Evolutionary conservation across 2,888 invertebrate genomes (phyloP).

Genomic region (Clivina fossor): DNA sequence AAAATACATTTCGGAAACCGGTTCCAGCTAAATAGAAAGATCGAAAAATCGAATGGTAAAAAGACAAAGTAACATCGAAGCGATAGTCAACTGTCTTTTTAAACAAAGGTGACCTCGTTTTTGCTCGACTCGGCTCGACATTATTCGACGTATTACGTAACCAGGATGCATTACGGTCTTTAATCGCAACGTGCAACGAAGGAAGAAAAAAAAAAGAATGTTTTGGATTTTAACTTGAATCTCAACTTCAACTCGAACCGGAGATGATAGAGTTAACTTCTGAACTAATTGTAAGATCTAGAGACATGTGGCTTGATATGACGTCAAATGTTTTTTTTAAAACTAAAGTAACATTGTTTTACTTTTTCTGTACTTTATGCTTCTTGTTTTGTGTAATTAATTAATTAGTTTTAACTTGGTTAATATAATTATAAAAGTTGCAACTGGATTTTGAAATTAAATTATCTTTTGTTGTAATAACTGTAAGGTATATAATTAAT

Average conservation of each 20-base stretch:
- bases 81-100: not conserved
- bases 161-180: constrained; percentile 16
- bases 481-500: no score
- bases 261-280: no score
- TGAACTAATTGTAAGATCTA: no score
- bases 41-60: no score
- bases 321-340: constrained; percentile 11
- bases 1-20: no score
- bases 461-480: no score
- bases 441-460: no score
- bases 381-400: constrained; percentile 16
- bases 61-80: not conserved
- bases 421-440: no score
- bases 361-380: no score
- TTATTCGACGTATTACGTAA: constrained; percentile 17
- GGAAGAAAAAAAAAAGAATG: constrained; percentile 23
- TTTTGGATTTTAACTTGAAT: no score
- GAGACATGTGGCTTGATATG: not conserved
- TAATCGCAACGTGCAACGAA: constrained; percentile 1
- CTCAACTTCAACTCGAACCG: constrained; percentile 12
- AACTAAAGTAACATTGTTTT: no score
- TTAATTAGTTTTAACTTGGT: constrained; percentile 16
- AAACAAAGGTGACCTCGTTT: constrained; percentile 28
- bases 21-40: no score
- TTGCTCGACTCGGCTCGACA: constrained; percentile 20